Evolutionary conservation across 2,888 invertebrate genomes (phyloP).

Genomic region (Blastobasis lacticolella): DNA sequence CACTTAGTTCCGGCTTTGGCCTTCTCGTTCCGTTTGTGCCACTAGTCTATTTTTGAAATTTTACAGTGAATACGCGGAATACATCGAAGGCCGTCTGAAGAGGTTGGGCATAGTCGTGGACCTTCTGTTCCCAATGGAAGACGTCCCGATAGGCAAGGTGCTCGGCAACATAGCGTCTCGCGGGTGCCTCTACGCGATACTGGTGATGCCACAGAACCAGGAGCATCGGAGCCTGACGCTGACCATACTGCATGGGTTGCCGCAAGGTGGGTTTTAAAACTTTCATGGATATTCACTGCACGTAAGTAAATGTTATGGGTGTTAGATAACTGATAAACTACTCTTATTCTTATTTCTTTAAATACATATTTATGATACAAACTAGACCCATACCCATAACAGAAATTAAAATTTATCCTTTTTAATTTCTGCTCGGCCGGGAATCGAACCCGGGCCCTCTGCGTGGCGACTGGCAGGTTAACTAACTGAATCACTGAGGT

Average conservation of each 20-base stretch:
- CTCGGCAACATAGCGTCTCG: conserved; percentile 90
- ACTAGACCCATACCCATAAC: too few relatives aligned
- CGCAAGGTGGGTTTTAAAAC: conserved; percentile 78
- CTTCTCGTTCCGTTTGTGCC: too few relatives aligned
- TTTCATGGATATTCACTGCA: background rate
- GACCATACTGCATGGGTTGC: conserved; percentile 91
- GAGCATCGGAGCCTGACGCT: conserved; percentile 90
- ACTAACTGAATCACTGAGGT: too few relatives aligned
- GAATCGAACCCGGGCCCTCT: too few relatives aligned
- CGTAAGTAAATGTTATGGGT: too few relatives aligned
- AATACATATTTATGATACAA: too few relatives aligned
- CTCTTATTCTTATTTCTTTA: too few relatives aligned
- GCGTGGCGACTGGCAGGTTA: background rate
- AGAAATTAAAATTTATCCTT: too few relatives aligned
- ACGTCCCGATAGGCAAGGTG: conserved; percentile 83
- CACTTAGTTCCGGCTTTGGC: too few relatives aligned
- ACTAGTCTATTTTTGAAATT: background rate
- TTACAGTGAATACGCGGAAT: conserved; percentile 88
- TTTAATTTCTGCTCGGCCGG: too few relatives aligned
- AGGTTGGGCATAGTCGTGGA: conserved; percentile 87
- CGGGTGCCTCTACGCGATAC: conserved; percentile 92
- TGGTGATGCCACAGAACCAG: conserved; percentile 90
- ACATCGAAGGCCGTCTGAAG: conserved; percentile 87
- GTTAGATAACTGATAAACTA: too few relatives aligned
- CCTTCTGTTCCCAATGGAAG: conserved; percentile 92